Conservation (phyloP, 2,797 vertebrate genomes). For the Tamandua tetradactyla region DNA sequence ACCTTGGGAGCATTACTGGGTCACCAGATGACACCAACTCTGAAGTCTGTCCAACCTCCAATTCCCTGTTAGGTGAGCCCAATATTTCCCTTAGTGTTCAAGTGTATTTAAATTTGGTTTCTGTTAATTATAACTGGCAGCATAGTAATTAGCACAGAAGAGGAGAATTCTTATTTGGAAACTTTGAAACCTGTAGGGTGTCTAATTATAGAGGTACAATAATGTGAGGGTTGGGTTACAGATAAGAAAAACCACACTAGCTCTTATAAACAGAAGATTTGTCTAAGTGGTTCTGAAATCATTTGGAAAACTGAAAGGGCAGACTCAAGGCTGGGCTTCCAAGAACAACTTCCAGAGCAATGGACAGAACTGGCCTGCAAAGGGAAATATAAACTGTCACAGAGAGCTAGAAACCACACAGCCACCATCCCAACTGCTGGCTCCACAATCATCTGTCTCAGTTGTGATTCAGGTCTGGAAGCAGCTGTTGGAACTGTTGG, state of each 20-base stretch:
- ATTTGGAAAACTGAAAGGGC: fast-evolving
- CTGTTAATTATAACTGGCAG: not conserved
- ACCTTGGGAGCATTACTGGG: not conserved
- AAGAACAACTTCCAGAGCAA: no score
- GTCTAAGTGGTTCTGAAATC: not conserved
- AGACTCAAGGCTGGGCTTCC: no score
- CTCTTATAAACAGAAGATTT: not conserved
- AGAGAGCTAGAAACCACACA: not conserved
- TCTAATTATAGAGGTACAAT: fast-evolving
- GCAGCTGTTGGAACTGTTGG: not conserved
- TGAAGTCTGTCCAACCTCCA: not conserved
- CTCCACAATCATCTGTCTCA: no score
- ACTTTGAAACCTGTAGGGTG: not conserved
- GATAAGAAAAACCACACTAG: not conserved
- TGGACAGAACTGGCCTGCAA: not conserved
- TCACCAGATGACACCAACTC: not conserved
- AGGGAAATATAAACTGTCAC: not conserved
- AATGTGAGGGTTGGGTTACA: not conserved
- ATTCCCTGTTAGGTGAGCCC: not conserved
- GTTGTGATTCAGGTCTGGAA: no score
- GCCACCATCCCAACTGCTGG: not conserved
- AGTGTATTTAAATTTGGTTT: not conserved
- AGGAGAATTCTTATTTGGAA: not conserved
- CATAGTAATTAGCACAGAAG: not conserved
- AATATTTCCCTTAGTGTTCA: not conserved